Conservation (phyloP, 37 sponge, comb jelly and placozoan species). For the Spongia lamella region DNA sequence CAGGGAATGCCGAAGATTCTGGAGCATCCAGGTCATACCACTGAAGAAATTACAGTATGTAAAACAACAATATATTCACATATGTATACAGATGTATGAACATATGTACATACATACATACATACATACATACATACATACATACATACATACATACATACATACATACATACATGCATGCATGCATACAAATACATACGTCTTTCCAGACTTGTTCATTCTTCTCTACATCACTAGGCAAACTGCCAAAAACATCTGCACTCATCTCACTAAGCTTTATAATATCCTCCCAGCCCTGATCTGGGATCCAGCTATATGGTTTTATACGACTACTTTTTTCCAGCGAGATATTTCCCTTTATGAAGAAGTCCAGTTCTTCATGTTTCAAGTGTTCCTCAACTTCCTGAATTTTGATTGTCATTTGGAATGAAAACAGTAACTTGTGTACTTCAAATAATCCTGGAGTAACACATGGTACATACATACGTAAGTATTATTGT, state of each 20-base stretch:
- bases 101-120: too few relatives aligned
- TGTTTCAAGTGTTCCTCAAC: conserved; percentile 70
- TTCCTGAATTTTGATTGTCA: conserved; percentile 98
- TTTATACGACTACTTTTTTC: conserved; percentile 89
- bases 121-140: too few relatives aligned
- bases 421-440: conserved; percentile 96
- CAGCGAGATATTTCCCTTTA: conserved; percentile 95
- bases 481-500: too few relatives aligned
- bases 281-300: conserved; percentile 99
- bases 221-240: conserved; percentile 90
- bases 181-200: conserved; percentile 27
- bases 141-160: too few relatives aligned
- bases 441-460: conserved; percentile 97
- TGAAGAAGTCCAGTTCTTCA: conserved; percentile 97
- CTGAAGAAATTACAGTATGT: too few relatives aligned
- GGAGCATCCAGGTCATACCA: conserved; percentile 98
- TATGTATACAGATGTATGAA: too few relatives aligned
- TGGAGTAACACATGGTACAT: too few relatives aligned
- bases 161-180: too few relatives aligned
- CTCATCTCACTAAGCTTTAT: conserved; percentile 71
- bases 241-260: conserved; percentile 78
- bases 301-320: conserved; percentile 96
- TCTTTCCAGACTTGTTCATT: conserved; percentile 83
- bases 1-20: conserved; percentile 83
- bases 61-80: too few relatives aligned